Percentiles rank a stretch among this genome's conserved stretches.
Evolutionary conservation across 2,888 invertebrate genomes (phyloP).

Genomic region (Clusia tigrina): DNA sequence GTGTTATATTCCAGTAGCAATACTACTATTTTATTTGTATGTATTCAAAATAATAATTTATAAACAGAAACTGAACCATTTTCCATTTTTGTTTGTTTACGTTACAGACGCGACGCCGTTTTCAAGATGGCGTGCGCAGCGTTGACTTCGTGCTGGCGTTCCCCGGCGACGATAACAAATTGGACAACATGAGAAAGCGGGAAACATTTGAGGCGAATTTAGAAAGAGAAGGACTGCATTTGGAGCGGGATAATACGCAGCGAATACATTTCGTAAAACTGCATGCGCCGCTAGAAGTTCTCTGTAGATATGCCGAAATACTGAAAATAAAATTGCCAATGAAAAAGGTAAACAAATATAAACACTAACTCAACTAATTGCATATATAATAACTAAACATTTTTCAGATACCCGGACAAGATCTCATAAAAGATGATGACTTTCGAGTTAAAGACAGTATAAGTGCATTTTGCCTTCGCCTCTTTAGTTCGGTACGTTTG

Average conservation of each 20-base stretch:
- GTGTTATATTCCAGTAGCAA: no score
- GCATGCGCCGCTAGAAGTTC: conserved; percentile 75
- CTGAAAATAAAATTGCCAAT: conserved; percentile 81
- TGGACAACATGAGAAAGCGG: conserved; percentile 63
- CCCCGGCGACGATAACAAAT: conserved; percentile 61
- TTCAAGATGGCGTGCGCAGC: conserved; percentile 66
- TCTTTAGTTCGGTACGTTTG: conserved; percentile 69
- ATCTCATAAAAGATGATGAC: conserved; percentile 58
- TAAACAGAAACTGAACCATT: no score
- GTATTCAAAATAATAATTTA: no score
- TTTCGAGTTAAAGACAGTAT: conserved; percentile 65
- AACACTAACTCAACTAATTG: background rate
- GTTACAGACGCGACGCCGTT: conserved; percentile 67
- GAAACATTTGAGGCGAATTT: conserved; percentile 71
- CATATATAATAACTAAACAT: conserved; percentile 20
- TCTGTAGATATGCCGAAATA: conserved; percentile 78
- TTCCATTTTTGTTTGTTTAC: conserved; percentile 4
- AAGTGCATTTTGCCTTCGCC: conserved; percentile 64
- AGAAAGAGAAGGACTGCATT: conserved; percentile 69
- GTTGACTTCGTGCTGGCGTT: conserved; percentile 74
- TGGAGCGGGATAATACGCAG: conserved; percentile 71
- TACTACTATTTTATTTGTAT: no score
- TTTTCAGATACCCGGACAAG: conserved; percentile 61
- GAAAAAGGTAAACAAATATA: conserved; percentile 67
- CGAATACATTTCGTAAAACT: conserved; percentile 76